A percentile compares a stretch with the other conserved stretches of the same genome.
Evolutionary conservation across 2,888 invertebrate species (phyloP).

Genomic region (Andrena chrysosceles): DNA sequence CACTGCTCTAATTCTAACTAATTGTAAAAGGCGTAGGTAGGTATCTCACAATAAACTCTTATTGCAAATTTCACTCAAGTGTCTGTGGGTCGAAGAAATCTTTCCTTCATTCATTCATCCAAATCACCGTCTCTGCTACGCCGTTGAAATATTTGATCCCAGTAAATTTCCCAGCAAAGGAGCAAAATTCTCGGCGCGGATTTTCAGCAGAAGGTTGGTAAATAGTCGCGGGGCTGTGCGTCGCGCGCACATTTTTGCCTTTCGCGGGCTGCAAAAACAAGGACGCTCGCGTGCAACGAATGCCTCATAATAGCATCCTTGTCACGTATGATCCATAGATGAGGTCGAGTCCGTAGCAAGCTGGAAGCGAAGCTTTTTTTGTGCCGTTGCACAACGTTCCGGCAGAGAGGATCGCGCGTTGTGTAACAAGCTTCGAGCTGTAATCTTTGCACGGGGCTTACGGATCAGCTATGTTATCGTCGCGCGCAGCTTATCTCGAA

Average conservation of each 20-base stretch:
- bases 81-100: too few relatives aligned
- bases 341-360: constrained; percentile 8
- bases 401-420: constrained; percentile 16
- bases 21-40: too few relatives aligned
- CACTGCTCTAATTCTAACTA: too few relatives aligned
- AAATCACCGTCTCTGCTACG: too few relatives aligned
- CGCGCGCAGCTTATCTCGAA: constrained; percentile 12
- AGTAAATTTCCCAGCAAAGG: neutral
- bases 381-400: neutral
- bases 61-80: too few relatives aligned
- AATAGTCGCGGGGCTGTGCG: neutral
- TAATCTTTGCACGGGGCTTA: constrained; percentile 11
- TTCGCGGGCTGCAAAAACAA: neutral
- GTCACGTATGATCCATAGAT: constrained; percentile 39
- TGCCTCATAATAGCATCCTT: constrained; percentile 32
- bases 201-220: constrained; percentile 13
- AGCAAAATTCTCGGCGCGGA: neutral
- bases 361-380: neutral
- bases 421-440: constrained; percentile 12
- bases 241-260: neutral
- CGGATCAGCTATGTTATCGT: constrained; percentile 2
- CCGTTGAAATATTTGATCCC: too few relatives aligned
- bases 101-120: too few relatives aligned
- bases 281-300: constrained; percentile 17
- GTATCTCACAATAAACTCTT: too few relatives aligned